Evolutionary conservation across 92 coral and sea anemone genomes (phyloP), one percentile per base, ranked within the genome.

Genomic region (Metridium senile): DNA sequence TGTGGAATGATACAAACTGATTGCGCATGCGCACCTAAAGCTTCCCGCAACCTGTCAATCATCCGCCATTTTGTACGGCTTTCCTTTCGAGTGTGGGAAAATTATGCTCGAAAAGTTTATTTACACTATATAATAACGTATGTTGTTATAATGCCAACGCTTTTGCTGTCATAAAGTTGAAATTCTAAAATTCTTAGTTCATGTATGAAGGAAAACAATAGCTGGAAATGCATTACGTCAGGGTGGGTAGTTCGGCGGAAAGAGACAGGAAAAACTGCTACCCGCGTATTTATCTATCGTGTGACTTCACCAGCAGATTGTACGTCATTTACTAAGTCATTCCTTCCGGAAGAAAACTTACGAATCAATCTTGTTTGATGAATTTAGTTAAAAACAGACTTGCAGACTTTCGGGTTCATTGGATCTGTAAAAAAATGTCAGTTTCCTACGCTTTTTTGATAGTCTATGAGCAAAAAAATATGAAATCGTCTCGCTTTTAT

Each of bases 11-110:
- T 23, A 43, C 69, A 67, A 64, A 51, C 67, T 58, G 26, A 27
- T 22, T 58, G 76, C 81, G 75, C 81, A 75, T 75, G 76, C 52
- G 75, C 58, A 68, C 66, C 69, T 46, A 1, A 57, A 56, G 26
- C 59, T 54, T 56, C 58, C 85, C 58, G 68, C 22, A 30, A 64
- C 47, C 74, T 77, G 82, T 77, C 82, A 77, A 77, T 77, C 82
- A 77, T 52, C 59, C 26, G 26, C 9, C 61, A 54, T 54, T n/a
- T 54, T 22, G n/a, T 7, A 45, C 8, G 8, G 8, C 17, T 7
- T 45, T 45, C 52, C n/a, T n/a, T n/a, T n/a, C n/a, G n/a, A n/a
- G n/a, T n/a, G n/a, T n/a, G n/a, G n/a, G n/a, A n/a, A n/a, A n/a
- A n/a, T n/a, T n/a, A n/a, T n/a, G n/a, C n/a, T n/a, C n/a, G n/a